Evolutionary conservation across 1,140 invertebrate species (phyloP), one percentile per base, ranked within the genome.

Genomic region (Achroia grisella): DNA sequence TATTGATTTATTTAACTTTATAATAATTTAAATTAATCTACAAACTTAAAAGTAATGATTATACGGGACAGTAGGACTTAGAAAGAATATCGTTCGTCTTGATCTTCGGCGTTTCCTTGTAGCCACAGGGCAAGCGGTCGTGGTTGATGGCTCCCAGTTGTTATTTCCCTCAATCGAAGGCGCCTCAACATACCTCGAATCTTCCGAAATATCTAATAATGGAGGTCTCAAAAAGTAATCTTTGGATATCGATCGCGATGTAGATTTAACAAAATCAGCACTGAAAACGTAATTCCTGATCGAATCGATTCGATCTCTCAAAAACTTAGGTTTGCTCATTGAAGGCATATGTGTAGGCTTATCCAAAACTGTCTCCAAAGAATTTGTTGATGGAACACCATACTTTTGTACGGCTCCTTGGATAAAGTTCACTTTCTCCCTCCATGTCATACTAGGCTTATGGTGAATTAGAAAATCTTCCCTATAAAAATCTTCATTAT

Each of bases 21-120:
- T 54, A 35, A 23, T 23, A 2, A 23, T 2, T 23, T 50, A 30
- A 10, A 46, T 46, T 13, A 23, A 46, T 46, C 30, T 43, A 32
- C 27, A 55, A 48, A 46, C 39, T 53, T 69, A 67, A 60, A 71
- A 71, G 40, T 76, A 76, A 43, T 46, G 44, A 44, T 67, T 70
- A 48, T 77, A 78, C 2, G 74, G 62, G 35, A 65, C 61, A 39
- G 76, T 82, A 2, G 78, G 78, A 40, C 75, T 82, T 46, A 79
- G 54, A 57, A 83, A 83, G 55, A 77, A 78, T 43, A 83, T 62
- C 3, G 75, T 80, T 47, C 52, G 69, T 37, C 62, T 53, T 42
- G 56, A 52, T 42, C 47, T 57, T 1, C 35, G 35, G 6, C 14
- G 13, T 17, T n/a, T 17, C 17, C 6, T 8, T n/a, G 17, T 8